These are phyloP conservation scores for Cepaea hortensis DNA, from an alignment of 2,888 invertebrate species.

Conservation along the genomic window DNA sequence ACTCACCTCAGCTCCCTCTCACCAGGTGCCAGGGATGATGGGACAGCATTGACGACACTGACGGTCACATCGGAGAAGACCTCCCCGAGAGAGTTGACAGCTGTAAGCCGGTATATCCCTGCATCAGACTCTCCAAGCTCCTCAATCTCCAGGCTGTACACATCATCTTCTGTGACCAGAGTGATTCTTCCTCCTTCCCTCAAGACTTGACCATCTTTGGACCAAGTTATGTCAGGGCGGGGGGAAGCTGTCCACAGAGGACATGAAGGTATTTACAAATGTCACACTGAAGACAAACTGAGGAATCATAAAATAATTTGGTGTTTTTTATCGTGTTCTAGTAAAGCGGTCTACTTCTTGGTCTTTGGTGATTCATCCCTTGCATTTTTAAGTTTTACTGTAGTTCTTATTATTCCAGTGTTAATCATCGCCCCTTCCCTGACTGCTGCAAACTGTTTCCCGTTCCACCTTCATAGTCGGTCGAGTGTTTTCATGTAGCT, in stretches of 20 bases:
- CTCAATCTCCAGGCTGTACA: slow-evolving; percentile 59
- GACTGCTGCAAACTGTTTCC: no score
- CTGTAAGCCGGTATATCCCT: slow-evolving; percentile 67
- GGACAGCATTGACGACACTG: slow-evolving; percentile 30
- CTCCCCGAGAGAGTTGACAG: slow-evolving; percentile 61
- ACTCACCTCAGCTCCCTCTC: slow-evolving; percentile 31
- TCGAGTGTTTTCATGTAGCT: no score
- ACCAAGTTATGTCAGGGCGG: slow-evolving; percentile 55
- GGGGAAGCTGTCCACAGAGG: slow-evolving; percentile 46
- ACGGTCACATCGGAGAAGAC: slow-evolving; percentile 59
- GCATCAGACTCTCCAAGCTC: slow-evolving; percentile 58
- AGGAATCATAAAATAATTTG: no score
- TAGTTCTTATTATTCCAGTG: no score
- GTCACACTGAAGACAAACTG: not conserved
- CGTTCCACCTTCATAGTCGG: no score
- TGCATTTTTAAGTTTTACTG: no score
- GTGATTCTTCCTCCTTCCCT: slow-evolving; percentile 50
- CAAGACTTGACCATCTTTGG: slow-evolving; percentile 51
- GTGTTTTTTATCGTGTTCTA: no score
- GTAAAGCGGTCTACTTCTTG: no score
- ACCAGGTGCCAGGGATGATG: not conserved
- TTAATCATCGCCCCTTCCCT: no score
- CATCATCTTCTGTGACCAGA: slow-evolving; percentile 52
- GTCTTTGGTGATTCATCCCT: no score
- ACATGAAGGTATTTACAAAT: not conserved